A percentile compares a stretch with the other conserved stretches of the same genome.
Conservation (phyloP, 2,888 invertebrate genomes). For the Panopea generosa region DNA sequence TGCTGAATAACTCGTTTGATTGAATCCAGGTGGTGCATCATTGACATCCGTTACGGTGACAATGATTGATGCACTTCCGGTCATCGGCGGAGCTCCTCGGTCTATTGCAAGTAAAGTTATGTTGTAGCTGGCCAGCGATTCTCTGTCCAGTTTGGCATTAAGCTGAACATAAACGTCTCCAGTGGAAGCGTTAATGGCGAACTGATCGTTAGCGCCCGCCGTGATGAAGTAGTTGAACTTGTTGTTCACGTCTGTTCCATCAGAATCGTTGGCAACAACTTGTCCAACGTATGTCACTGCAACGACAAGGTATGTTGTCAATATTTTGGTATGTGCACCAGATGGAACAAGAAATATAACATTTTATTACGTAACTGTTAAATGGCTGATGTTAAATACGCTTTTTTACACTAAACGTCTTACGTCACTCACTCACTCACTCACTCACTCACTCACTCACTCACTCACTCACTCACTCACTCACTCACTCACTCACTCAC, state of each 20-base stretch:
- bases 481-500: no score
- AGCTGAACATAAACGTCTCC: conserved; percentile 48
- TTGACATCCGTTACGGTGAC: conserved; percentile 75
- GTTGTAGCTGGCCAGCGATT: conserved; percentile 46
- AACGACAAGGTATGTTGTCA: no score
- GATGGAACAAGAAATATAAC: no score
- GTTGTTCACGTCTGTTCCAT: conserved; percentile 43
- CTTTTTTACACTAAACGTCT: no score
- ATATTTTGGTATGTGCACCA: no score
- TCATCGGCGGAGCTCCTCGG: conserved; percentile 61
- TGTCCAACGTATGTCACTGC: not conserved
- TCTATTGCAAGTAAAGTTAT: conserved; percentile 72
- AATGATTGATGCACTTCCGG: conserved; percentile 69
- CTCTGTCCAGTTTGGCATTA: conserved; percentile 42
- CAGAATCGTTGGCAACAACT: conserved; percentile 39
- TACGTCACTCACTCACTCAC: no score
- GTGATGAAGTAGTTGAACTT: conserved; percentile 46
- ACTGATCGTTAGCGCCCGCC: conserved; percentile 42
- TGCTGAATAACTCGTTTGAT: not conserved
- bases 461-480: no score
- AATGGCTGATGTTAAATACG: no score
- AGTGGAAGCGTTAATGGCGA: conserved; percentile 34
- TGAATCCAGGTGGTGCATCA: conserved; percentile 71
- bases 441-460: no score
- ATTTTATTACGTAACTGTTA: no score